These are phyloP conservation scores for Isotomurus palustris DNA, from an alignment of 2,888 invertebrate species.

Conservation along the genomic window DNA sequence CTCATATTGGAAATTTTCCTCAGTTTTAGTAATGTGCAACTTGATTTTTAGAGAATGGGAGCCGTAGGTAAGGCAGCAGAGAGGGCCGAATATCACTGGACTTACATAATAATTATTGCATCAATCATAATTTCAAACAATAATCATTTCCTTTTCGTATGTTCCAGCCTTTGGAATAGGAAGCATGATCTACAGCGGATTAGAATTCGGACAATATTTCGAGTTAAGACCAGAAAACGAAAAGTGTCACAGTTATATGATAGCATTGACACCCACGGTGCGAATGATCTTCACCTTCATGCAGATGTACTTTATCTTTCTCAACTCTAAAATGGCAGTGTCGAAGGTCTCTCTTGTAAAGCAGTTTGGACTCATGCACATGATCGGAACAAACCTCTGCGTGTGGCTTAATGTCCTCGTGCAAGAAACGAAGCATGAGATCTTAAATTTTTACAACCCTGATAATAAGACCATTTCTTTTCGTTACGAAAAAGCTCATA, in stretches of 20 bases:
- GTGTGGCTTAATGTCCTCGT: slow-evolving; percentile 55
- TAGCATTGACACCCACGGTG: slow-evolving; percentile 84
- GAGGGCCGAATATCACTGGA: too few relatives aligned
- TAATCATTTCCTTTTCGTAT: slow-evolving; percentile 13
- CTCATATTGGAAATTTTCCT: neutral
- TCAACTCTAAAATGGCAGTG: slow-evolving; percentile 57
- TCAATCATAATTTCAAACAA: too few relatives aligned
- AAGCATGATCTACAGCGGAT: slow-evolving; percentile 92
- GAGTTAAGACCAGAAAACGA: slow-evolving; percentile 84
- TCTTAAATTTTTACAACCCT: slow-evolving; percentile 48
- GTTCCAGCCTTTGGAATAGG: slow-evolving; percentile 87
- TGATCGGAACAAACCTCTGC: slow-evolving; percentile 56
- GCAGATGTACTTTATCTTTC: slow-evolving; percentile 97
- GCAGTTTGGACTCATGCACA: slow-evolving; percentile 57
- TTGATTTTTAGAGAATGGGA: slow-evolving; percentile 23
- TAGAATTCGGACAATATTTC: slow-evolving; percentile 93
- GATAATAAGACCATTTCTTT: slow-evolving; percentile 34
- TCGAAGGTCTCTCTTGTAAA: slow-evolving; percentile 49
- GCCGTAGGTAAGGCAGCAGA: slow-evolving; percentile 29
- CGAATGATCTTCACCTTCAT: slow-evolving; percentile 94
- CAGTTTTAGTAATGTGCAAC: neutral
- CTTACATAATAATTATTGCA: too few relatives aligned
- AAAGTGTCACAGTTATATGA: slow-evolving; percentile 83
- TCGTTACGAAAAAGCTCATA: slow-evolving; percentile 17
- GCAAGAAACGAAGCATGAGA: slow-evolving; percentile 53